Evolutionary conservation across 2,113 vertebrate genomes (phyloP).

Genomic region (Melozone crissalis): DNA sequence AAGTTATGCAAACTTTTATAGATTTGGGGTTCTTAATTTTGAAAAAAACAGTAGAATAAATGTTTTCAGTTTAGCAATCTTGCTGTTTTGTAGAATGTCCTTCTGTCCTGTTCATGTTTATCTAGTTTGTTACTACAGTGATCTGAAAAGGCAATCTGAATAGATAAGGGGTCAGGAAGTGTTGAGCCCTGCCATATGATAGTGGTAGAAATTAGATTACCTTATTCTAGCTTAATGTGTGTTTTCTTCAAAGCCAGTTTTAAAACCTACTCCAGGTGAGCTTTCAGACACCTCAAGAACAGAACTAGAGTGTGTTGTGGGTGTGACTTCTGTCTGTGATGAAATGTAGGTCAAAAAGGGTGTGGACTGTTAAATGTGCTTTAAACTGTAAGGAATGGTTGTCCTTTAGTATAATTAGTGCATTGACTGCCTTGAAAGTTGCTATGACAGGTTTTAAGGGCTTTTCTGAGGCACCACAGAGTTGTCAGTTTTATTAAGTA

Average conservation of each 20-base stretch:
- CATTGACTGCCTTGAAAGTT: not conserved
- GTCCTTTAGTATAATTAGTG: constrained; percentile 29
- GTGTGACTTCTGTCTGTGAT: constrained; percentile 44
- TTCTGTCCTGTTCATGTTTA: not conserved
- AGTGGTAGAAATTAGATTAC: not conserved
- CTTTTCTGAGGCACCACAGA: not conserved
- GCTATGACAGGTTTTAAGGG: not conserved
- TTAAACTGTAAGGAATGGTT: constrained; percentile 28
- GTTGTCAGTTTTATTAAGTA: not conserved
- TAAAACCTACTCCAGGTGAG: not conserved
- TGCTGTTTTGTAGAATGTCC: not conserved
- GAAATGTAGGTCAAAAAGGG: constrained; percentile 62
- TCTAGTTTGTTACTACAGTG: not conserved
- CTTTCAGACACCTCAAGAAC: not conserved
- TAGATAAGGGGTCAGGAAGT: not conserved
- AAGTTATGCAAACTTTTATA: not conserved
- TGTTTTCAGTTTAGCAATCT: not conserved
- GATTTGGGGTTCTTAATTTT: not conserved
- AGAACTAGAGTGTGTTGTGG: not conserved
- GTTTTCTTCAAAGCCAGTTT: constrained; percentile 1
- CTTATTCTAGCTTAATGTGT: not conserved
- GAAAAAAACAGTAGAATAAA: not conserved
- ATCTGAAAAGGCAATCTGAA: constrained; percentile 3
- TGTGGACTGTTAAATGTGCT: constrained; percentile 44
- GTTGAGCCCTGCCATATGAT: not conserved